Evolutionary conservation across 1,140 invertebrate species (phyloP), one percentile per base, ranked within the genome.

Genomic region (Physella acuta): DNA sequence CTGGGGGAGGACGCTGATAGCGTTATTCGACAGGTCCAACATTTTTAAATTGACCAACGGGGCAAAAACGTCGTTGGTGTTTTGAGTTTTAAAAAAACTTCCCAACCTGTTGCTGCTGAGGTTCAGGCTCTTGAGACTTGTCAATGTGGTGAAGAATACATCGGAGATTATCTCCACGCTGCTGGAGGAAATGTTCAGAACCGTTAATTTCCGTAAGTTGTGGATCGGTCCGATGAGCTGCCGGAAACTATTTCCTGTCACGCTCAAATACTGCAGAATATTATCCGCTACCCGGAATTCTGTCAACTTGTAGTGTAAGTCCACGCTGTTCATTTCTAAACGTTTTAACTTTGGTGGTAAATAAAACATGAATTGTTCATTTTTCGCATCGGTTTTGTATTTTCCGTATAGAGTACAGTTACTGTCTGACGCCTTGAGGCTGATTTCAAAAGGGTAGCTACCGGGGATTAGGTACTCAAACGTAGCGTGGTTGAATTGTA

Each of bases 1-100:
- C 0, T 1, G 20, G 3, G 52, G 61, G 0, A 78, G 28, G 0
- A 2, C 28, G 31, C 56, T 30, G 16, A 78, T 73, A 14, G 44
- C 37, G 49, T 78, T 78, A 5, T 36, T 33, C 11, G 73, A 71
- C 16, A 78, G 37, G 53, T 76, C 62, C 28, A 78, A 52, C 2
- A 37, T 0, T 34, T 66, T 33, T 14, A 78, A 52, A 0, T 68
- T 71, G 2, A 4, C 34, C 30, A 71, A 56, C 24, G 3, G 36
- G 20, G 30, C n/a, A 26, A 73, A 71, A 1, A 73, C 56, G 0
- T 37, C 28, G 5, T 33, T 51, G 5, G 33, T 20, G 3, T 28
- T 49, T 39, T 69, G 2, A 24, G 5, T n/a, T 5, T 5, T 33
- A 20, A 73, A 34, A 20, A 34, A n/a, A 34, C 30, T 16, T 24